Base-by-base conservation (phyloP, 2,888 invertebrate genomes). In the Agrilus cyanescens region DNA sequence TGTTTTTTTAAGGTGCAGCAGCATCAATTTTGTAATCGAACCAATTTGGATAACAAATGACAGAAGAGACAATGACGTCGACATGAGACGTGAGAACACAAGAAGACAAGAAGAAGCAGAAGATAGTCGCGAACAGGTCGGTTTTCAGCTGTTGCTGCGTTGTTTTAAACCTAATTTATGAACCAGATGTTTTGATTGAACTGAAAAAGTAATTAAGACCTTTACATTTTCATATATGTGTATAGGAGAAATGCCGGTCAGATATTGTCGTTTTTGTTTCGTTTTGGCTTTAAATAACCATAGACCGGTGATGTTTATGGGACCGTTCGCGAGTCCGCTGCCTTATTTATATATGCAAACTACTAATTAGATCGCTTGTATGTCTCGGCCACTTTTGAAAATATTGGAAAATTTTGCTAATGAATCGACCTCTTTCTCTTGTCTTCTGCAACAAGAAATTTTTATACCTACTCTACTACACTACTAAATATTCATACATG, bases 101-200 rank as follows among this genome's bases (percentile, higher is more conserved):
- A 20, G 25, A 25, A 25, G 4, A 20, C 20, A 20, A 4, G 7
- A 4, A 20, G 25, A 25, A 25, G 25, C 10, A 4, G 10, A 25
- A 10, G 25, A 25, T 25, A 10, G 25, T 25, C 25, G 25, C 25
- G 25, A 25, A 25, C 25, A 10, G 20, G 10, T 25, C 25, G 25
- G 25, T 25, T 25, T 25, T 45, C 45, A 47, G 47, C 47, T 45
- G 47, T 46, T 25, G 25, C 8, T 10, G 43, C 43, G 49, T 50
- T 50, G 47, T 46, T 48, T 50, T 45, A 48, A 47, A 45, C 45
- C 41, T 43, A 50, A 51, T 51, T 50, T 50, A 50, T 51, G 47
- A 43, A 44, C 50, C 51, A 51, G 51, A 51, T 51, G 51, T 51
- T 51, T 51, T 51, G 51, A 51, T 51, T 51, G 48, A 50, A 41